Evolutionary conservation across 2,797 vertebrate genomes (phyloP), one percentile per base, ranked within the genome.

Genomic region (Typhlichthys subterraneus): DNA sequence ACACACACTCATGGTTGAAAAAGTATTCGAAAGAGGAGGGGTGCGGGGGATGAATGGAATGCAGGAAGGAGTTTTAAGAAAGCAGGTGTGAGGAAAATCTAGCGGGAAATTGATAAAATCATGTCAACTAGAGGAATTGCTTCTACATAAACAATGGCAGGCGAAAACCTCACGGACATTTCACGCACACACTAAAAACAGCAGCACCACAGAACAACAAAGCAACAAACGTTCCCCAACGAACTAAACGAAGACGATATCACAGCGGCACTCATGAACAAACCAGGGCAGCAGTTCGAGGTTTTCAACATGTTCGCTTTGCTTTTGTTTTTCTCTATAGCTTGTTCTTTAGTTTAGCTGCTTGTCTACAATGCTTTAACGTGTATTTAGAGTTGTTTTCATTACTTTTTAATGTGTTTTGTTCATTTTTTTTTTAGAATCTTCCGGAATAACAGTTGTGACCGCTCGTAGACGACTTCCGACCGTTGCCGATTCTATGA

Each of bases 191-290:
- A 85, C 65, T 68, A 66, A 45, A n/a, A 73, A 84, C 81, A 83
- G 81, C 82, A 86, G 77, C 81, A 75, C 61, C 75, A 83, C 73
- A 14, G 55, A 74, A 84, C 84, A 65, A 81, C 72, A 14, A 79
- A 82, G 77, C 77, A 67, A 81, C 85, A 73, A 73, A 83, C 73
- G 57, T 53, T 65, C 57, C 55, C 46, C 29, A 42, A 55, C 38
- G 23, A 57, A 65, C 2, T 14, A 49, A 60, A 69, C 69, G 72
- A 55, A 62, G 57, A 68, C 67, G 4, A 65, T 38, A 66, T 70
- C 15, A 62, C 65, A 58, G 84, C 67, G 17, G 74, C 79, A 68
- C 77, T 79, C 67, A 61, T 76, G 76, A 51, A 77, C 76, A 54
- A 70, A 78, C 75, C 76, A 62, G 67, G 67, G 79, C 71, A 66